phyloP scores from a whole-genome alignment of 2,113 vertebrate species.

The Sorex fumeus region DNA sequence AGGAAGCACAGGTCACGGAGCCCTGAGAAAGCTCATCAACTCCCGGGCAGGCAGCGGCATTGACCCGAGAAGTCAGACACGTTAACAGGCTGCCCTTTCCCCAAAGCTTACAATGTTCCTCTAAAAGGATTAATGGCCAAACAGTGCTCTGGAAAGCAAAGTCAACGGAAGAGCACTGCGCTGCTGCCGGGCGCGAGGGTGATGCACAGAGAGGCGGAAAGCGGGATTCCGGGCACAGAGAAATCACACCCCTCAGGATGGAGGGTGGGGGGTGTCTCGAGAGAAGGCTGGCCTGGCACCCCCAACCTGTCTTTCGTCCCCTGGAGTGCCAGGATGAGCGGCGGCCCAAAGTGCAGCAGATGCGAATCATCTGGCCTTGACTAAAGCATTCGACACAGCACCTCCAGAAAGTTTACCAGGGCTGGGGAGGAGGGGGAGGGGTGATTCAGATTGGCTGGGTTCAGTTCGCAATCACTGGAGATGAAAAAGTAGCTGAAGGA shows the following conservation, averaged over 20 bases:
- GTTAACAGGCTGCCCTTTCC: slow-evolving; percentile 70
- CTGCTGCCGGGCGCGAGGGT: background rate
- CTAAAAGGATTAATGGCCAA: slow-evolving; percentile 69
- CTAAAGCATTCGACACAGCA: slow-evolving; percentile 69
- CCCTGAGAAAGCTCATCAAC: slow-evolving; percentile 59
- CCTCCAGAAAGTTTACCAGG: slow-evolving; percentile 63
- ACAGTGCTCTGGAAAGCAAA: slow-evolving; percentile 48
- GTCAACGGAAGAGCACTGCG: slow-evolving; percentile 31
- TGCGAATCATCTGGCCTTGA: slow-evolving; percentile 69
- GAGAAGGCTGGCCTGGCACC: background rate
- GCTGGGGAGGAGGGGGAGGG: slow-evolving; percentile 27
- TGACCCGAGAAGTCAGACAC: slow-evolving; percentile 49
- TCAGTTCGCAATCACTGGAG: slow-evolving; percentile 67
- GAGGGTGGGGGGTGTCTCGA: background rate
- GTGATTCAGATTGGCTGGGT: slow-evolving; percentile 76
- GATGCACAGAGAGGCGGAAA: background rate
- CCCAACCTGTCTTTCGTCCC: background rate
- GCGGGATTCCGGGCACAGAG: background rate
- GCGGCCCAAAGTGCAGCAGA: slow-evolving; percentile 44
- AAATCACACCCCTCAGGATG: background rate
- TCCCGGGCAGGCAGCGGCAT: slow-evolving; percentile 44
- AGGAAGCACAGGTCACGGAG: background rate
- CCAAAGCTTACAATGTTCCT: slow-evolving; percentile 55
- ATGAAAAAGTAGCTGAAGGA: slow-evolving; percentile 73
- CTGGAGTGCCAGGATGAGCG: background rate